phyloP scores from a whole-genome alignment of 2,888 invertebrate species.

The Drosophila leonis region DNA sequence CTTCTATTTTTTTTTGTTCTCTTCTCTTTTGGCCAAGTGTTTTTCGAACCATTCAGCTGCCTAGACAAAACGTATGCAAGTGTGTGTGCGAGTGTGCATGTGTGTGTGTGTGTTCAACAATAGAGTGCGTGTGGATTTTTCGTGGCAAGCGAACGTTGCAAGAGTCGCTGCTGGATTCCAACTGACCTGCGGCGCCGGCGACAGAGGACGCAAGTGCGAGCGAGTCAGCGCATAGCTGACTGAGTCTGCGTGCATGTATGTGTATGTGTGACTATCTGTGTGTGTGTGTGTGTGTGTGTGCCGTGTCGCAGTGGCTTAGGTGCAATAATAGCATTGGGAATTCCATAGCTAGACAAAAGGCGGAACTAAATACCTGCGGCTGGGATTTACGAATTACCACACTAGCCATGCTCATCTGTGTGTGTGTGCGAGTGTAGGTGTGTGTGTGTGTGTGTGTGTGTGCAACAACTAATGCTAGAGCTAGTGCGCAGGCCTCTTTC shows the following conservation, averaged over 20 bases:
- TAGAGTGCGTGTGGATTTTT: conserved; percentile 69
- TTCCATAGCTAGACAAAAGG: conserved; percentile 76
- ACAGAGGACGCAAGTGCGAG: conserved; percentile 42
- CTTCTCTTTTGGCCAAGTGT: conserved; percentile 44
- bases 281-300: conserved; percentile 6
- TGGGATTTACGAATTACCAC: conserved; percentile 78
- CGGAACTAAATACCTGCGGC: conserved; percentile 81
- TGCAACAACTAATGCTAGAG: conserved; percentile 1
- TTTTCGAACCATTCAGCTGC: conserved; percentile 34
- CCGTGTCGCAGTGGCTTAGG: conserved; percentile 68
- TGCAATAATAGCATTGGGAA: conserved; percentile 82
- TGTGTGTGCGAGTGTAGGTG: background rate
- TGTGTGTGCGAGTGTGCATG: background rate
- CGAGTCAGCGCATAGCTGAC: conserved; percentile 23
- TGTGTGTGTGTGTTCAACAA: conserved; percentile 20
- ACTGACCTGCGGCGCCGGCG: conserved; percentile 82
- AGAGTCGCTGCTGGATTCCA: conserved; percentile 55
- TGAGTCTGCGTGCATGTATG: background rate
- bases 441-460: conserved; percentile 2
- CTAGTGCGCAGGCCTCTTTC: conserved; percentile 34
- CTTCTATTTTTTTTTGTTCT: background rate
- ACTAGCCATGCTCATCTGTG: background rate
- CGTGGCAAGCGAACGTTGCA: conserved; percentile 50
- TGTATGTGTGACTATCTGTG: background rate
- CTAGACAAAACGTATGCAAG: conserved; percentile 8